Evolutionary conservation across 2,888 invertebrate genomes (phyloP), one percentile per base, ranked within the genome.

Genomic region (Ypsolopha scabrella): DNA sequence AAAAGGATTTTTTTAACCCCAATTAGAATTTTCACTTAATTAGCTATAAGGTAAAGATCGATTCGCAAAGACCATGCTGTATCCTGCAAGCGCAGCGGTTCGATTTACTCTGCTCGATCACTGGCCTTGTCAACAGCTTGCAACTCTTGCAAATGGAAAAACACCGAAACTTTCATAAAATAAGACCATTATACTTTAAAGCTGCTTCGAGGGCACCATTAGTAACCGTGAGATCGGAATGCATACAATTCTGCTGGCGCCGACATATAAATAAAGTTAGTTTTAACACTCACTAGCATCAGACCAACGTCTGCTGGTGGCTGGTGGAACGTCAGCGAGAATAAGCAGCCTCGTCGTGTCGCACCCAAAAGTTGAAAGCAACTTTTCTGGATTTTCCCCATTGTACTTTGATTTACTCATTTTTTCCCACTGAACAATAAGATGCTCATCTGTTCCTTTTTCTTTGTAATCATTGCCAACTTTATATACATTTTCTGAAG

Each of bases 381-480:
- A 89, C 51, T 92, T 90, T 60, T 91, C 88, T 9, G 98, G 99
- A 78, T 96, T 95, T n/a, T 96, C 93, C 0, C 99, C 99, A 81
- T 99, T 99, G 60, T 92, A 87, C 76, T 99, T 99, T 0, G 99
- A 99, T 85, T 99, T 99, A 63, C 98, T 98, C 99, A 99, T 99
- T 88, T 99, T 99, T 71, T 99, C 99, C 96, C 96, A 99, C 35
- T 90, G 83, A 55, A 91, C 88, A 9, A 88, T 75, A 0, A 99
- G 91, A 7, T 89, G 78, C 58, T 91, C 88, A 34, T 92, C 90
- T 1, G 92, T 92, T 3, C 61, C 77, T 67, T 89, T 91, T 51
- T 80, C 91, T 63, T 88, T 89, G 63, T 89, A 90, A 55, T 85
- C 86, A 60, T 90, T 90, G 43, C 85, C 85, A 64, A 90, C 87